Base-by-base conservation (phyloP, 2,888 invertebrate species). In the Mythimna vitellina region DNA sequence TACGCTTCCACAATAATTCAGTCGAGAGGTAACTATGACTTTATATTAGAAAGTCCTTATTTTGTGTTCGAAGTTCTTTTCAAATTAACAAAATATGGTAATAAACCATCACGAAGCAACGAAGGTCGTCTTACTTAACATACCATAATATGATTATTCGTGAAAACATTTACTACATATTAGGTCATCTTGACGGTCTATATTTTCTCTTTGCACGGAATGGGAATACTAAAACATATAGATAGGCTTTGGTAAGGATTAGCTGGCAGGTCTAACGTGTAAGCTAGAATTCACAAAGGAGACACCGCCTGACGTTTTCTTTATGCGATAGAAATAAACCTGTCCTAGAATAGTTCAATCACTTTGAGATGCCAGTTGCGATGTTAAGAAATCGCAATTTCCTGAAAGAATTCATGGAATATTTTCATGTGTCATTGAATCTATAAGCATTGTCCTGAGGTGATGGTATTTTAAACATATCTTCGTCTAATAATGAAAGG, bases 1-100 rank as follows among this genome's bases (percentile, higher is more conserved):
- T 51, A 54, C n/a, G 57, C 20, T 38, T 4, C 42, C 51, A 51
- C 57, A 57, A 54, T 62, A 67, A 61, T 54, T 56, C 66, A 56
- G 56, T 53, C 29, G 32, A 29, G 49, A 20, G 62, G 42, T 62
- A 75, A 51, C 69, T 62, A 63, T n/a, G 42, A 65, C 51, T 64
- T 64, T 63, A 58, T 73, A 73, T 67, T 65, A 38, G 38, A 78
- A 65, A 65, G 56, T 53, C 20, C 57, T 66, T 42, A 60, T 81
- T 80, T 69, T 71, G 73, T 68, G 65, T 82, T 61, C 54, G 12
- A 46, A 73, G 22, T 74, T 79, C 70, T 74, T 78, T 83, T 57
- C 51, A 63, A 79, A 81, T 71, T 83, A 67, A 73, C 70, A 73
- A 80, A 78, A 78, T 67, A 68, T 82, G 66, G 61, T 66, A 73